Evolutionary conservation across 2,888 invertebrate genomes (phyloP), one percentile per base, ranked within the genome.

Genomic region (Fragum fragum): DNA sequence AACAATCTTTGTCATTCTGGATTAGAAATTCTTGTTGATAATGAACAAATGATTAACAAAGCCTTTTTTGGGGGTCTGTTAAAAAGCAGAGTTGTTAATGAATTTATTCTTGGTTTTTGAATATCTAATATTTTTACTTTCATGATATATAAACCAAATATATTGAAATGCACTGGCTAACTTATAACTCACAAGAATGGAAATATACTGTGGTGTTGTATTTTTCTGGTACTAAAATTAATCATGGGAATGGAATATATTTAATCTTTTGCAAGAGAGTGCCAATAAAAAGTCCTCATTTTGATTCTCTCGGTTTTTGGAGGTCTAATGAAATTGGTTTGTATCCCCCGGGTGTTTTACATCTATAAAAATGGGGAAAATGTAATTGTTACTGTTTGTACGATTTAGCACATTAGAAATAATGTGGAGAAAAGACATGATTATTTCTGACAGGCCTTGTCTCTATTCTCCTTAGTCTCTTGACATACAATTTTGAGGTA

Each of bases 331-430:
- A 57, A 57, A 57, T 57, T 57, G 57, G 6, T 57, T 57, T n/a
- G 11, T 21, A 21, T 57, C 23, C 57, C 57, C 9, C 1, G 9
- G 26, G 57, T 6, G 23, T 14, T 26, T 21, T 57, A 26, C 26
- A 6, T 57, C 57, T 57, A 57, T 57, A 23, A 57, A 57, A 57
- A 57, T 57, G 26, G 26, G 14, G 57, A 23, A 47, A 26, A 57
- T 57, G 21, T 57, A 57, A 57, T 57, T 57, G 57, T 57, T 57
- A 57, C 57, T 57, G 57, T 57, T 57, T 57, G 21, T 57, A 21
- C 23, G 11, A 47, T 47, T 47, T 47, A 47, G 47, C 47, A 47
- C 47, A 47, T 47, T 16, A 14, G 47, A 47, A 47, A 47, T 47
- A 47, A 47, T 47, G 3, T 47, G 3, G 16, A 47, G 47, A n/a